A percentile compares a stretch with the other conserved stretches of the same genome.
phyloP scores from a whole-genome alignment of 1,140 invertebrate species.

The Rhagoletis pomonella region DNA sequence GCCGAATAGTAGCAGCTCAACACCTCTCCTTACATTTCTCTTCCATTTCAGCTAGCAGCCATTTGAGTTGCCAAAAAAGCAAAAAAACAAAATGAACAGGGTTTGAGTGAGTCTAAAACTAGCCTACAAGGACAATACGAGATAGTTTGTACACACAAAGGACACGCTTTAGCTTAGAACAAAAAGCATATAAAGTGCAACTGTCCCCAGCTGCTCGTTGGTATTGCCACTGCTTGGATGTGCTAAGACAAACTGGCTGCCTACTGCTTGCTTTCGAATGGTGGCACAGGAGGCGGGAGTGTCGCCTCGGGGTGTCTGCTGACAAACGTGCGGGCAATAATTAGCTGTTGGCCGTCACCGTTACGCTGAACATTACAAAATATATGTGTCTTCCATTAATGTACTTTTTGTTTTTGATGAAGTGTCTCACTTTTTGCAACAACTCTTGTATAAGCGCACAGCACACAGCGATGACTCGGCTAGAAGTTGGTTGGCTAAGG shows the following conservation, averaged over 20 bases:
- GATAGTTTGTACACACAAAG: not conserved
- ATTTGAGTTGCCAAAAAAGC: not conserved
- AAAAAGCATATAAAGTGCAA: not conserved
- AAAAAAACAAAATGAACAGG: not conserved
- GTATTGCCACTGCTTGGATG: no score
- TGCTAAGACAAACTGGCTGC: no score
- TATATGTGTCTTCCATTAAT: slow-evolving; percentile 48
- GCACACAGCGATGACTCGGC: not conserved
- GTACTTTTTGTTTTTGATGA: not conserved
- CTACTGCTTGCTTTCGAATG: no score
- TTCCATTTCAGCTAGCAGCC: not conserved
- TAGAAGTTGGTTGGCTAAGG: not conserved
- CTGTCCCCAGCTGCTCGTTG: slow-evolving; percentile 9
- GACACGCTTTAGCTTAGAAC: not conserved
- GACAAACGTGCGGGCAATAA: slow-evolving; percentile 73
- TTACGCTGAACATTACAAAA: slow-evolving; percentile 30
- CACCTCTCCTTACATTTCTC: not conserved
- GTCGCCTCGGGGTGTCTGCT: slow-evolving; percentile 30
- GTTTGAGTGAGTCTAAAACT: not conserved
- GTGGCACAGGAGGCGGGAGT: not conserved
- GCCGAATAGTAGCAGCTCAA: not conserved
- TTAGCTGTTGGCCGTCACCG: slow-evolving; percentile 63
- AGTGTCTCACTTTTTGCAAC: not conserved
- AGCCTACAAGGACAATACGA: not conserved
- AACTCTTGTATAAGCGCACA: not conserved